phyloP scores from a whole-genome alignment of 2,113 vertebrate species.

The Onychostoma macrolepis region DNA sequence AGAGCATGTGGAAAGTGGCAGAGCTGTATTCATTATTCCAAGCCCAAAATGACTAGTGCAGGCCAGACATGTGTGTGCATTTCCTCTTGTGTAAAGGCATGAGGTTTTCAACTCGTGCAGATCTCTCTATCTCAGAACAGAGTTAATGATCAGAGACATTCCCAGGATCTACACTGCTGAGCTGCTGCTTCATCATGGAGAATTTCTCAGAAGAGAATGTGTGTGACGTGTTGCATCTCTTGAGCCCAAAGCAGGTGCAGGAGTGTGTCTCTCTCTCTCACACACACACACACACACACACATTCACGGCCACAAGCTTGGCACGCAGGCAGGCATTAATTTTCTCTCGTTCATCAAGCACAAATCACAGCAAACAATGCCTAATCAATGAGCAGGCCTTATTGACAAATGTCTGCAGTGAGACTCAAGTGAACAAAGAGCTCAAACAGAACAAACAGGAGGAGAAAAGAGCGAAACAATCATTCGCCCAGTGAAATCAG shows the following conservation, averaged over 20 bases:
- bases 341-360: constrained; percentile 48
- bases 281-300: constrained; percentile 6
- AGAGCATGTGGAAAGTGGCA: not conserved
- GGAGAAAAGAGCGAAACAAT: constrained; percentile 24
- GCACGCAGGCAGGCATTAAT: constrained; percentile 32
- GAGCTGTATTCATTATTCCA: constrained; percentile 9
- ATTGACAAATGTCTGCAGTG: constrained; percentile 46
- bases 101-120: not conserved
- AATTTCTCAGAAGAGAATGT: not conserved
- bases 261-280: constrained; percentile 7
- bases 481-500: not conserved
- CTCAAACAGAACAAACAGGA: not conserved
- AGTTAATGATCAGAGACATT: constrained; percentile 28
- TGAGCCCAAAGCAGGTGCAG: constrained; percentile 46
- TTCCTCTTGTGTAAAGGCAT: not conserved
- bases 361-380: constrained; percentile 53
- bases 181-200: not conserved
- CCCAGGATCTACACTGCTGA: constrained; percentile 4
- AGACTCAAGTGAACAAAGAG: not conserved
- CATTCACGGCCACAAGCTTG: not conserved
- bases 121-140: not conserved
- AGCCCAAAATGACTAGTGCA: constrained; percentile 11
- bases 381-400: constrained; percentile 51
- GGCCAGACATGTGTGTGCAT: not conserved
- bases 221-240: constrained; percentile 14